Base-by-base conservation (phyloP, 2,797 vertebrate genomes). In the Zenarchopterus dispar region DNA sequence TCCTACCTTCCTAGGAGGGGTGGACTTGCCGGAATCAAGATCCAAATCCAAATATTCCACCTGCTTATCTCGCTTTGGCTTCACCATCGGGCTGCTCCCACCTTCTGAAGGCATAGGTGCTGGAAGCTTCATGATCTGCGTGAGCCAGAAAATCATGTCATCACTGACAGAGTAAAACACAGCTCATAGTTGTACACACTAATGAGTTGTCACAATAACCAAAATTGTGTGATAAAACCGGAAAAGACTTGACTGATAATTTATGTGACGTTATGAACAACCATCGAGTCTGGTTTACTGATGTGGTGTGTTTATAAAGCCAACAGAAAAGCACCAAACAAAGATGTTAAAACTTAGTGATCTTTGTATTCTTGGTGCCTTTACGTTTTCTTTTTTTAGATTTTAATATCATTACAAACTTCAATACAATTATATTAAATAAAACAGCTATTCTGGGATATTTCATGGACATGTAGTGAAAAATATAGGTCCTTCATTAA, bases 21-120 rank as follows among this genome's bases (percentile, higher is more conserved):
- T 99, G 65, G 97, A 97, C 82, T 97, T 98, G 67, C 96, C 94
- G 0, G 96, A 94, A 82, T 99, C 97, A 44, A 99, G 93, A 78
- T 99, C 97, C 75, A 99, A 91, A 89, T 99, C 97, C 72, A 99
- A 93, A 88, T 99, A 99, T 83, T 99, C 98, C 81, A 99, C 98
- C 90, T 99, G 97, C 69, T 98, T 98, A 89, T 99, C 97, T 90
- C 95, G 95, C 84, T 98, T 99, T 13, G 95, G 95, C 85, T 97
- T 98, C 75, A 96, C 90, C 95, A 96, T 94, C 15, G 97, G 96
- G 78, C 97, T 99, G 85, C 92, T 96, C 59, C 96, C 96, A 49
- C 95, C 97, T 63, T 98, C 97, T 1, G 94, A 91, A 48, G 93
- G 95, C 82, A 93, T 90, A 49, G 91, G 88, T 0, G 88, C 62